phyloP scores from a whole-genome alignment of 2,888 invertebrate species.

The Caradrina clavipalpis region DNA sequence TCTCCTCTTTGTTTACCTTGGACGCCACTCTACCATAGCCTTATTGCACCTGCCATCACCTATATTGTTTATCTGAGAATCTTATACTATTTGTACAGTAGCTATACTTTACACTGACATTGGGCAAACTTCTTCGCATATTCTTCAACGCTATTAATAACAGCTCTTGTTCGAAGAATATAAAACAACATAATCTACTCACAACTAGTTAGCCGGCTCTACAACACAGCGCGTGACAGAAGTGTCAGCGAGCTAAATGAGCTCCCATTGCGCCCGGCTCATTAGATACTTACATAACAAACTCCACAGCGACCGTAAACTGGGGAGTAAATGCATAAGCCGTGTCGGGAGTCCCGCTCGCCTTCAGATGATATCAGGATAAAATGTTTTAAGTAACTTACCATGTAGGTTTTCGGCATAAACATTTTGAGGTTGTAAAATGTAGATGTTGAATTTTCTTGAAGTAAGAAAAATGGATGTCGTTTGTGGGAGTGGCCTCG shows the following conservation, averaged over 20 bases:
- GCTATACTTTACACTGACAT: not conserved
- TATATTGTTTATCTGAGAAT: too few species aligned
- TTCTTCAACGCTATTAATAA: not conserved
- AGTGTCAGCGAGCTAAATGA: constrained; percentile 45
- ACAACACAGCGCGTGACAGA: constrained; percentile 17
- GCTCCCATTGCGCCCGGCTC: constrained; percentile 47
- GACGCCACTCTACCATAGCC: too few species aligned
- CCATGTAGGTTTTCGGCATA: constrained; percentile 49
- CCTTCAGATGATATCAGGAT: constrained; percentile 48
- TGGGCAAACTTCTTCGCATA: not conserved
- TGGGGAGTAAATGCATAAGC: constrained; percentile 57
- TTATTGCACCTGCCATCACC: too few species aligned
- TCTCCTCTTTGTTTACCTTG: too few species aligned
- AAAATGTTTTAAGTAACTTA: constrained; percentile 59
- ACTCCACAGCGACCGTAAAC: constrained; percentile 30
- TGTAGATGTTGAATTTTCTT: constrained; percentile 24
- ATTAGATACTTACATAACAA: constrained; percentile 43
- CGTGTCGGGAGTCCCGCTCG: constrained; percentile 52
- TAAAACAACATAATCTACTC: constrained; percentile 13
- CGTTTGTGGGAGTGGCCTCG: constrained; percentile 11
- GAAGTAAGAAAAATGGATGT: constrained; percentile 27
- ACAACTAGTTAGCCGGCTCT: constrained; percentile 6
- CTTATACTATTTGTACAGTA: too few species aligned
- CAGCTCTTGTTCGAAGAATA: not conserved
- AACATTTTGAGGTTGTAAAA: constrained; percentile 49